phyloP scores from a whole-genome alignment of 2,113 vertebrate genomes.

The Trematocara unimaculatum region DNA sequence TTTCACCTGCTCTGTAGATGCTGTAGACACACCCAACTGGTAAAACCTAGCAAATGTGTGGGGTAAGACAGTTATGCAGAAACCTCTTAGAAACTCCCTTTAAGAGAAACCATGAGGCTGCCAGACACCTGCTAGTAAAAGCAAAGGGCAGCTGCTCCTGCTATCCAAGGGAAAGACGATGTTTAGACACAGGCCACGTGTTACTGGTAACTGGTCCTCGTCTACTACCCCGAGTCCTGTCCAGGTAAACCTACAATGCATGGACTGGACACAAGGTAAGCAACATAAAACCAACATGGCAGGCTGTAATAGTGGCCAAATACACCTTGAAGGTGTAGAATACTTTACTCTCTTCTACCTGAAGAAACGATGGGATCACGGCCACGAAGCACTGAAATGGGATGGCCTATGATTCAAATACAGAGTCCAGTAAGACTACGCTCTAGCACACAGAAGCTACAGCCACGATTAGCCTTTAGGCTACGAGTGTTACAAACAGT shows the following conservation, averaged over 20 bases:
- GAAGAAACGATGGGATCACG: background rate
- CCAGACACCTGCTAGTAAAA: background rate
- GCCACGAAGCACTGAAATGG: background rate
- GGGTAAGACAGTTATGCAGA: background rate
- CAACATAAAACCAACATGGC: background rate
- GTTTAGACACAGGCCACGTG: background rate
- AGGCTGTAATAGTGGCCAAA: background rate
- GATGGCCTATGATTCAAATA: background rate
- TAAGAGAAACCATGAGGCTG: background rate
- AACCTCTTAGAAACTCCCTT: background rate
- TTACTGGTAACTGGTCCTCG: rapidly evolving
- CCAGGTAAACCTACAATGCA: background rate
- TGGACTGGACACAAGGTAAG: background rate
- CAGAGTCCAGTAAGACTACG: rapidly evolving
- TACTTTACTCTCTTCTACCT: background rate
- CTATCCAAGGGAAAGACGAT: background rate
- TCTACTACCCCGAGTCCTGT: background rate
- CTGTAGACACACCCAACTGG: background rate
- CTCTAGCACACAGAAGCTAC: background rate
- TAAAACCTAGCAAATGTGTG: background rate
- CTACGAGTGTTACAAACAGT: background rate
- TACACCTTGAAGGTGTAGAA: background rate
- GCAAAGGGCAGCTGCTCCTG: background rate
- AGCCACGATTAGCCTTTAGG: background rate
- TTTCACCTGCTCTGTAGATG: background rate